These are phyloP conservation scores for Chironomus striatipennis DNA, from an alignment of 1,140 invertebrate species.

Conservation along the genomic window DNA sequence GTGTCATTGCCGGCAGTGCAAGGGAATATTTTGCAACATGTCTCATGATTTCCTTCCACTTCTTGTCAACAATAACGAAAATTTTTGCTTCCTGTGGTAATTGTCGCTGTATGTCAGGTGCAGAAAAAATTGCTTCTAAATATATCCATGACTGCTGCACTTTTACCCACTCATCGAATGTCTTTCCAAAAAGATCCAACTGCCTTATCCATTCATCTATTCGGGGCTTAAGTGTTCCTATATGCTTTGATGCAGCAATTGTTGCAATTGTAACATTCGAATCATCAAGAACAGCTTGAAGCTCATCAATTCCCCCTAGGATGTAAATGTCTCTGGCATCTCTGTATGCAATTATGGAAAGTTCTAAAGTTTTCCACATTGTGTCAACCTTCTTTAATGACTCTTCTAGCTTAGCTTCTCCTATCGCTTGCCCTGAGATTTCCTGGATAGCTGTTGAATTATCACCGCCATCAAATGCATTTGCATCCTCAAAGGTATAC, in stretches of 20 bases:
- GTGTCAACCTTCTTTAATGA: slow-evolving; percentile 75
- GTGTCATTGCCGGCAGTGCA: slow-evolving; percentile 58
- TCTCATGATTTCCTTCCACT: slow-evolving; percentile 77
- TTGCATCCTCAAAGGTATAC: slow-evolving; percentile 55
- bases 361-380: slow-evolving; percentile 70
- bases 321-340: slow-evolving; percentile 75
- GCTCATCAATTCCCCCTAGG: slow-evolving; percentile 71
- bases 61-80: slow-evolving; percentile 74
- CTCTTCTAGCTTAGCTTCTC: slow-evolving; percentile 68
- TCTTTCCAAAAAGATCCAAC: slow-evolving; percentile 65
- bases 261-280: slow-evolving; percentile 78
- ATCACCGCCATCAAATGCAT: slow-evolving; percentile 55
- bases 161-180: slow-evolving; percentile 71
- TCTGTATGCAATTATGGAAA: slow-evolving; percentile 64
- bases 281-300: slow-evolving; percentile 72
- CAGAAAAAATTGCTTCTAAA: slow-evolving; percentile 80
- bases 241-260: slow-evolving; percentile 72
- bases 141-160: slow-evolving; percentile 83
- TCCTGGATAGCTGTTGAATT: slow-evolving; percentile 63
- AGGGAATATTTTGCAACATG: slow-evolving; percentile 59
- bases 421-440: slow-evolving; percentile 73
- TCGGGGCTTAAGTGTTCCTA: slow-evolving; percentile 67
- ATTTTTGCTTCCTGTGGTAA: slow-evolving; percentile 75
- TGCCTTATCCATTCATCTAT: slow-evolving; percentile 72
- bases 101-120: slow-evolving; percentile 80